Evolutionary conservation across 2,888 invertebrate species (phyloP), one percentile per base, ranked within the genome.

Genomic region (Uloborus plumipes): DNA sequence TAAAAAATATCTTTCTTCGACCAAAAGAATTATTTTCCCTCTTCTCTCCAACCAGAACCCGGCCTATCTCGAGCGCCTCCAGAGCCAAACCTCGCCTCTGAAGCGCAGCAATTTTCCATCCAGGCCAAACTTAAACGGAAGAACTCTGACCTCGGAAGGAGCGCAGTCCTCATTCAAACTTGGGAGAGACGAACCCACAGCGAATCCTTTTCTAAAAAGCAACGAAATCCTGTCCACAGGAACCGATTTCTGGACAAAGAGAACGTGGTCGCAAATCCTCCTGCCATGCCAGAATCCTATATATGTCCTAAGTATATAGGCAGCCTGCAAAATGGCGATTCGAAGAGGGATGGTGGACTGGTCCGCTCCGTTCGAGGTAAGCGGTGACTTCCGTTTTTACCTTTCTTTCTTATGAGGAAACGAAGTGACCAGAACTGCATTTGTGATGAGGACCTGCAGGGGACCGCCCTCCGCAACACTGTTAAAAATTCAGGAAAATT

Each of bases 131-230:
- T 74, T 31, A 81, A 67, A 65, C 70, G 74, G 50, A 74, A 70
- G 62, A 81, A 74, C 26, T 75, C 82, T 9, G 76, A 76, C 26
- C 58, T 53, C 15, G 72, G 82, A 47, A 72, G 82, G 26, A 77
- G 74, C 51, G 72, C 82, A 9, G 82, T 83, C 9, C 77, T 77
- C 15, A 83, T 83, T 62, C 82, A 77, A 66, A 83, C 82, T 31
- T 83, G 82, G 82, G 82, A 83, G 47, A 61, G 82, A 49, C 39
- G 82, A 51, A 77, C 70, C n/a, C 22, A 65, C 61, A 67, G 31
- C 55, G 77, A 82, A 22, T 82, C 75, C 11, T 50, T 67, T 47
- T 49, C 73, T 14, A 80, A 58, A 62, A 64, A 53, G 22, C n/a
- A 20, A 62, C 59, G 66, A 65, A 59, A n/a, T 13, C 6, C 58